phyloP scores from a whole-genome alignment of 2,797 vertebrate species.

The Darevskia mixta region DNA sequence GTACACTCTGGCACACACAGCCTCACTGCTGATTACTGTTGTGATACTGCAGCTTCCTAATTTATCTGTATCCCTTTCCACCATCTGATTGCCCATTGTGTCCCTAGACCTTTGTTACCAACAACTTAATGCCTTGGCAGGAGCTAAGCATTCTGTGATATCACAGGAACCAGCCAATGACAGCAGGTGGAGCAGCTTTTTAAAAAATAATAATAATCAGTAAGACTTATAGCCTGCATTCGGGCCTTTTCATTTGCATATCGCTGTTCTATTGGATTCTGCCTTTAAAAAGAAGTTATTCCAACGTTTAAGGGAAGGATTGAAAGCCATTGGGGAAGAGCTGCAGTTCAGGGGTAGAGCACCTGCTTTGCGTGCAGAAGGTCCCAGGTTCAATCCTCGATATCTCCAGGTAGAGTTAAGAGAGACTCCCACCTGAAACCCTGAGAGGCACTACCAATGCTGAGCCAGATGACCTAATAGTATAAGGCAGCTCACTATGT shows the following conservation, averaged over 20 bases:
- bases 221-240: not conserved
- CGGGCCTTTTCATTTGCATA: not conserved
- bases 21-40: not conserved
- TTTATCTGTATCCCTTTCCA: not conserved
- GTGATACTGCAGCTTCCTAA: not conserved
- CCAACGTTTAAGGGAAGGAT: too few relatives aligned
- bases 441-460: too few relatives aligned
- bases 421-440: too few relatives aligned
- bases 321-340: too few relatives aligned
- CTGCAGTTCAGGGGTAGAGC: too few relatives aligned
- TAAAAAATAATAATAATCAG: not conserved
- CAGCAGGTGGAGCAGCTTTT: not conserved
- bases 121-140: not conserved
- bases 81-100: not conserved
- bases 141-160: not conserved
- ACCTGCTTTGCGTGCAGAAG: too few relatives aligned
- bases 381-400: too few relatives aligned
- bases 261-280: too few relatives aligned
- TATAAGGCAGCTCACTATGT: too few relatives aligned
- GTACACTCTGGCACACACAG: not conserved
- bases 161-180: not conserved
- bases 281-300: too few relatives aligned
- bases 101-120: not conserved
- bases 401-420: too few relatives aligned
- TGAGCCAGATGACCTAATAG: too few relatives aligned